Conservation (phyloP, 2,797 vertebrate genomes). For the Periophthalmus magnuspinnatus region DNA sequence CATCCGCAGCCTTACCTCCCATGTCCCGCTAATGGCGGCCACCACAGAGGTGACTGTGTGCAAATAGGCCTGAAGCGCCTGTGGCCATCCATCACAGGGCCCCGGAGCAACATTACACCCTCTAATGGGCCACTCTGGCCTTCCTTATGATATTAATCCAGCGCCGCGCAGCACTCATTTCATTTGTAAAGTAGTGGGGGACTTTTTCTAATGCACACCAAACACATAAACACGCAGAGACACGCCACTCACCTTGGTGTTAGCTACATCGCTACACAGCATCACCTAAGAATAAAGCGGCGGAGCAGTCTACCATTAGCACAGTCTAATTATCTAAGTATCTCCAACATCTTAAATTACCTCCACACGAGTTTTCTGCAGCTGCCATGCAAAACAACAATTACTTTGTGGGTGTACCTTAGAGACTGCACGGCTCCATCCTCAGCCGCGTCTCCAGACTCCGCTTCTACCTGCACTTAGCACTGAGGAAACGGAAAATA, state of each 20-base stretch:
- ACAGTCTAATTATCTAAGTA: conserved; percentile 50
- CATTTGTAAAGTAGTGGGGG: conserved; percentile 93
- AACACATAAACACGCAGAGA: conserved; percentile 32
- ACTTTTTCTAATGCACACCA: conserved; percentile 32
- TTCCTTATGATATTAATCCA: conserved; percentile 94
- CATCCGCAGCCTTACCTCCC: conserved; percentile 83
- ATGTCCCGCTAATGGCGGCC: conserved; percentile 91
- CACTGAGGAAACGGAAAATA: conserved; percentile 14
- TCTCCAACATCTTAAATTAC: conserved; percentile 19
- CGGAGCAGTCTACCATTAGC: conserved; percentile 33
- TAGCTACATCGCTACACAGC: conserved; percentile 15
- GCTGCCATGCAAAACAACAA: conserved; percentile 35
- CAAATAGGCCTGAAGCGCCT: conserved; percentile 89
- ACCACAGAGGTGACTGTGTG: conserved; percentile 94
- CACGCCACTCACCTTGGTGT: conserved; percentile 28
- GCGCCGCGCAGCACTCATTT: conserved; percentile 90
- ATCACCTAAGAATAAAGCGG: conserved; percentile 26
- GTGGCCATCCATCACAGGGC: conserved; percentile 92
- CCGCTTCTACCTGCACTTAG: conserved; percentile 20
- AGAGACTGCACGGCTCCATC: conserved; percentile 24
- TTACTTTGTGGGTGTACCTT: conserved; percentile 22
- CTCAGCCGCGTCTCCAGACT: conserved; percentile 34
- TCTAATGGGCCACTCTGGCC: conserved; percentile 87
- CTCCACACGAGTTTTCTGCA: conserved; percentile 3
- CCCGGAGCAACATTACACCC: conserved; percentile 94